phyloP scores from a whole-genome alignment of 2,888 invertebrate species.

The Phyto melanocephala region DNA sequence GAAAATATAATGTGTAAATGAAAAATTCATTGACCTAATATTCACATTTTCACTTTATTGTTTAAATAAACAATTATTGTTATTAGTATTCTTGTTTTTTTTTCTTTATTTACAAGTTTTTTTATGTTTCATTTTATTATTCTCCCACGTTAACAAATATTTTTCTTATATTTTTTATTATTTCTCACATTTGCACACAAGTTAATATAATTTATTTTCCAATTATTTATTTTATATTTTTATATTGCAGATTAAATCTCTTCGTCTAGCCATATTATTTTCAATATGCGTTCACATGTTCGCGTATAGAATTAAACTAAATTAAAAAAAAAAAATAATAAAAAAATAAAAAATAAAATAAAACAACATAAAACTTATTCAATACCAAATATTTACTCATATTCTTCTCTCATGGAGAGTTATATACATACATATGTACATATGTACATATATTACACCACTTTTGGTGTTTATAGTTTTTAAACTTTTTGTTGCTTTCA shows the following conservation, averaged over 20 bases:
- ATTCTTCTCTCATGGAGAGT: constrained; percentile 32
- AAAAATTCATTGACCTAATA: background rate
- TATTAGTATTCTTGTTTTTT: too few species aligned
- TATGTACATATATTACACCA: constrained; percentile 17
- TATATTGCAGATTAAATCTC: background rate
- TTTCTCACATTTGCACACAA: background rate
- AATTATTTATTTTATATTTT: background rate
- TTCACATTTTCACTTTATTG: too few species aligned
- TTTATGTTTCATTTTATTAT: too few species aligned
- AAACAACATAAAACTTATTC: background rate
- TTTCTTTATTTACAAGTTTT: too few species aligned
- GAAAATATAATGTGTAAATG: too few species aligned
- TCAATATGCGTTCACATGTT: constrained; percentile 44
- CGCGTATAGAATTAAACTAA: constrained; percentile 51
- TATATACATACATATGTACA: too few species aligned
- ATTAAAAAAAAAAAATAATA: constrained; percentile 20
- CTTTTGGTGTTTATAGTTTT: constrained; percentile 10
- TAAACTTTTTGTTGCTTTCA: background rate
- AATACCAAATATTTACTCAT: background rate
- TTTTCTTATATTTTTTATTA: background rate
- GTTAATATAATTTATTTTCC: background rate
- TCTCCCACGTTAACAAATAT: constrained; percentile 36
- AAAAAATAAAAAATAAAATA: background rate
- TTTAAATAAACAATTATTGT: too few species aligned
- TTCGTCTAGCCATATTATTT: background rate